Conservation (phyloP, 1,140 invertebrate genomes). For the Sitophilus oryzae region DNA sequence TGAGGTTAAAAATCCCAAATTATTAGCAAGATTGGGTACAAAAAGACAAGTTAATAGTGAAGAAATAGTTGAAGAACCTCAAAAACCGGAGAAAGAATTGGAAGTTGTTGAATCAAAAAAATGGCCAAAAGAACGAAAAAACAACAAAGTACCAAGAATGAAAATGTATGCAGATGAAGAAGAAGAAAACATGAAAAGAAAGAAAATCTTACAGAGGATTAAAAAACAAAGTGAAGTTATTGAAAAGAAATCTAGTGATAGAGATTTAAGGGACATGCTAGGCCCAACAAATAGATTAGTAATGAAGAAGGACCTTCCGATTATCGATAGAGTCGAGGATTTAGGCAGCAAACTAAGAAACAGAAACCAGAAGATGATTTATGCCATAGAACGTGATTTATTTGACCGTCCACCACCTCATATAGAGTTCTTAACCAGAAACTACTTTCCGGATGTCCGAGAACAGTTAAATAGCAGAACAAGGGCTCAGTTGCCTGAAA, state of each 20-base stretch:
- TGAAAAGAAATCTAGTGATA: slow-evolving; percentile 21
- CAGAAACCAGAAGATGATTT: slow-evolving; percentile 32
- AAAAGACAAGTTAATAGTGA: slow-evolving; percentile 30
- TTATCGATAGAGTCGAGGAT: slow-evolving; percentile 23
- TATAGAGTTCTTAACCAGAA: background rate
- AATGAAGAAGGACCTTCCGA: slow-evolving; percentile 4
- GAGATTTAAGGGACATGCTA: slow-evolving; percentile 35
- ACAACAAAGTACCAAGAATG: slow-evolving; percentile 61
- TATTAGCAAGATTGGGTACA: slow-evolving; percentile 43
- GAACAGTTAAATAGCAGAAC: background rate
- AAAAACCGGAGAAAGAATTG: slow-evolving; percentile 40
- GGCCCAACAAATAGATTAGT: slow-evolving; percentile 21
- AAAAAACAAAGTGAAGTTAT: slow-evolving; percentile 38
- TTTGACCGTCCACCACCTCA: slow-evolving; percentile 4
- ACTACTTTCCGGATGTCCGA: background rate
- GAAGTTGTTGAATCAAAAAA: slow-evolving; percentile 3
- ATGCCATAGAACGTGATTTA: slow-evolving; percentile 22
- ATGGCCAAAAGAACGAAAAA: slow-evolving; percentile 38
- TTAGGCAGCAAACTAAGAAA: slow-evolving; percentile 35
- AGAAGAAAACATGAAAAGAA: slow-evolving; percentile 56
- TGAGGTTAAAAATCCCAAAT: slow-evolving; percentile 41
- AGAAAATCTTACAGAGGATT: slow-evolving; percentile 35
- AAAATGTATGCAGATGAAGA: slow-evolving; percentile 85
- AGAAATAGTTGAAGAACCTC: background rate
- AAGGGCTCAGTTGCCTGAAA: background rate